A percentile compares a stretch with the other conserved stretches of the same genome.
These are phyloP conservation scores for Oxyruncus cristatus DNA, from an alignment of 2,113 vertebrate genomes.

Conservation along the genomic window DNA sequence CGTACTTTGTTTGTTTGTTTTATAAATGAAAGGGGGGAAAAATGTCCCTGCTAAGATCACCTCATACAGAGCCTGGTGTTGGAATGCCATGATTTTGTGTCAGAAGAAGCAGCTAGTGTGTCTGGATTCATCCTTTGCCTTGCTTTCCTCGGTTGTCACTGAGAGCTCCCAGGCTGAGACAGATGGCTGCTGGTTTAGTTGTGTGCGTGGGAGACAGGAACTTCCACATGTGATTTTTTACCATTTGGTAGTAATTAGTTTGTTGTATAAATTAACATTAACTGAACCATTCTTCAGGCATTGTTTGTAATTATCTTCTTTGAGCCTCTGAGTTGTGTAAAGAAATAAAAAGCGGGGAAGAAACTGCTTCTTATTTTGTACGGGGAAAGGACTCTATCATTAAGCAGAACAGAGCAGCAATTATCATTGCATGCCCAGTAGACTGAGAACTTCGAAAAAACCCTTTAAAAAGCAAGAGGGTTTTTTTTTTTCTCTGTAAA, in stretches of 20 bases:
- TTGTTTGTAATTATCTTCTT: conserved; percentile 90
- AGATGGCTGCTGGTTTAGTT: conserved; percentile 83
- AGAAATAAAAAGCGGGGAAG: conserved; percentile 67
- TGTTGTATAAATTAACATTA: conserved; percentile 99
- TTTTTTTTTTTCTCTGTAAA: not conserved
- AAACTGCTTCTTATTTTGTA: conserved; percentile 68
- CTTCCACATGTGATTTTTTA: conserved; percentile 93
- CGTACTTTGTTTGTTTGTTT: not conserved
- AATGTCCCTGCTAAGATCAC: not conserved
- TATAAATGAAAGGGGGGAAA: not conserved
- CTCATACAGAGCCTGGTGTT: not conserved
- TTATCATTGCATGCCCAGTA: conserved; percentile 32
- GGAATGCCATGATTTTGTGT: conserved; percentile 13
- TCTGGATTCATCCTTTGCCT: conserved; percentile 43
- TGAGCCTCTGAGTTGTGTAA: conserved; percentile 73
- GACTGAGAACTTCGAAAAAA: conserved; percentile 65
- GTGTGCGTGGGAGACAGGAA: conserved; percentile 88
- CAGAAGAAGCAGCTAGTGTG: conserved; percentile 14
- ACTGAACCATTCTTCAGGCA: conserved; percentile 88
- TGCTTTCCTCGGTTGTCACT: conserved; percentile 65
- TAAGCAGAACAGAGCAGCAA: conserved; percentile 69
- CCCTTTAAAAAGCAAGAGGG: not conserved
- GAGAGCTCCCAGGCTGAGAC: conserved; percentile 73
- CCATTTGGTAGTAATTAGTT: conserved; percentile 98
- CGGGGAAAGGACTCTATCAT: conserved; percentile 69